phyloP scores from a whole-genome alignment of 2,797 vertebrate genomes.

The Aratinga solstitialis region DNA sequence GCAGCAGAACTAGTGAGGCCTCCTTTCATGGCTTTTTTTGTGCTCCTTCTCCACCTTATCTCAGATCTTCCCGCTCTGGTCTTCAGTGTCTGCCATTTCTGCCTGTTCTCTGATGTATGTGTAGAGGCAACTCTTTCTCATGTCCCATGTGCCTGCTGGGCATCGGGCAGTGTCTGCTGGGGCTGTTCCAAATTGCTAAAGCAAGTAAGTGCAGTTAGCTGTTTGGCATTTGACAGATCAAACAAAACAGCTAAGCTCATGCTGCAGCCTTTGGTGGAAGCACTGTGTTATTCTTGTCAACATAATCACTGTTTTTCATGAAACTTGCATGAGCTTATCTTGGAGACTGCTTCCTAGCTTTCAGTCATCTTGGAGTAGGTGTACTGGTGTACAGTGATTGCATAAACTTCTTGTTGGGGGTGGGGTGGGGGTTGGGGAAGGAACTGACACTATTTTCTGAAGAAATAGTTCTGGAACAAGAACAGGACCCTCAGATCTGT shows the following conservation, averaged over 20 bases:
- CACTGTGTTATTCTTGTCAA: neutral
- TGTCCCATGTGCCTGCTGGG: neutral
- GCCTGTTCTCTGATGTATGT: neutral
- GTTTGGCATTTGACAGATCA: neutral
- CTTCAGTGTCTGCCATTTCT: neutral
- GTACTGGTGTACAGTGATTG: neutral
- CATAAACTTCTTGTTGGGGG: neutral
- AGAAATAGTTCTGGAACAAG: neutral
- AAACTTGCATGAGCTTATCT: neutral
- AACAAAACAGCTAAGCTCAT: neutral
- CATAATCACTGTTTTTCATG: neutral
- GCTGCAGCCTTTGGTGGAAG: neutral
- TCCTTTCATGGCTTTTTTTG: neutral
- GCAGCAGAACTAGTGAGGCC: neutral
- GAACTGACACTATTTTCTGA: neutral
- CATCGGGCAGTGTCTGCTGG: neutral
- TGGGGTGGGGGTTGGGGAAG: rapidly evolving
- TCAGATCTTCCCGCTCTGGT: neutral
- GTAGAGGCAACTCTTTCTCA: neutral
- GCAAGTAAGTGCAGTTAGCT: neutral
- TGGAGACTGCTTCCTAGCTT: neutral
- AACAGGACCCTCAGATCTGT: neutral
- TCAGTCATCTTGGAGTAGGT: neutral
- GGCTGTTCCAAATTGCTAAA: neutral
- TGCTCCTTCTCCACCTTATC: neutral